Conservation (phyloP, 2,113 vertebrate genomes). For the Sander vitreus region DNA sequence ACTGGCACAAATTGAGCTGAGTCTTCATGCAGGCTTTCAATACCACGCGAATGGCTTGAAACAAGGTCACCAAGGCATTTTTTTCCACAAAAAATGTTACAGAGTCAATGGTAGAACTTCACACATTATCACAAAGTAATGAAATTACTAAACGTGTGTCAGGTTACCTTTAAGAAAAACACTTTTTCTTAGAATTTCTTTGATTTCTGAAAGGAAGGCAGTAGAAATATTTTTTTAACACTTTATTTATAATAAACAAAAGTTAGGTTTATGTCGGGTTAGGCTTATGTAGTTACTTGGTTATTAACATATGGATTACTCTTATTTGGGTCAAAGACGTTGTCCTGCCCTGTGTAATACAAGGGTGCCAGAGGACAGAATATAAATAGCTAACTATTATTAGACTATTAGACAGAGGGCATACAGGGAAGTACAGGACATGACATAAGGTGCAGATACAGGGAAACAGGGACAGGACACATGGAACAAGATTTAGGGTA, state of each 20-base stretch:
- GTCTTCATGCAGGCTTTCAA: no score
- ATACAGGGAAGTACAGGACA: not conserved
- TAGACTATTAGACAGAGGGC: slow-evolving; percentile 2
- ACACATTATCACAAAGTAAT: no score
- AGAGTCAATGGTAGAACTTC: no score
- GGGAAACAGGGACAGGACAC: not conserved
- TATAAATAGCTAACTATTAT: not conserved
- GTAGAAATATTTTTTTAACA: not conserved
- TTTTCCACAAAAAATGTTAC: no score
- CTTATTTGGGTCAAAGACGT: not conserved
- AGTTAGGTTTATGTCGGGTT: not conserved
- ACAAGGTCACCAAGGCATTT: no score
- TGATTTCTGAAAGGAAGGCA: not conserved
- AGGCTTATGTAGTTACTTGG: not conserved
- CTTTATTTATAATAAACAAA: not conserved
- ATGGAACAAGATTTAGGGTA: not conserved
- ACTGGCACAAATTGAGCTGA: no score
- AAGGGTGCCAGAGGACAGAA: slow-evolving; percentile 4
- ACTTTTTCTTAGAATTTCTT: not conserved
- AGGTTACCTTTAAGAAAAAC: no score
- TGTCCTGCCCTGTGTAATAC: not conserved
- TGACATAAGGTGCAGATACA: not conserved
- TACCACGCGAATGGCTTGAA: no score
- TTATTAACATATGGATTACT: not conserved
- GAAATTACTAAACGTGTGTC: no score